Base-by-base conservation (phyloP, 1,140 invertebrate genomes). In the Leucophenga varia region DNA sequence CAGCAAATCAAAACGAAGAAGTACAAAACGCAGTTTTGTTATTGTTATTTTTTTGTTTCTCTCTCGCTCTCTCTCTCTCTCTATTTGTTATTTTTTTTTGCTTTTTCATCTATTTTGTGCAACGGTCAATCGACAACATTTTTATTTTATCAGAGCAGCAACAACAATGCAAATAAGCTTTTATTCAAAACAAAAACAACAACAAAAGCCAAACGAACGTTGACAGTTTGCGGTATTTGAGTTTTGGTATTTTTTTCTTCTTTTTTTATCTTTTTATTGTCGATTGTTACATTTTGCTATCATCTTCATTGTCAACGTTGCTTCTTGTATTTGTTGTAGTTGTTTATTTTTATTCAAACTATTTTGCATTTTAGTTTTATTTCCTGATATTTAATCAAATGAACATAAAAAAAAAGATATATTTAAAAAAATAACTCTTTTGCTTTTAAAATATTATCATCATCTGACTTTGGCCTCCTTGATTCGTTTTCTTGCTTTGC, bases 331-430 rank as follows among this genome's bases (percentile, higher is more conserved):
- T n/a, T 19, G 12, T 19, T 37, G 9, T 18, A 7, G 9, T 12
- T 5, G 9, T 57, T 57, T 45, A n/a, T n/a, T n/a, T n/a, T n/a
- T n/a, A n/a, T n/a, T n/a, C n/a, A n/a, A n/a, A n/a, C n/a, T 67
- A 54, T 37, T 67, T 67, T 47, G 63, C 63, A 67, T 67, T 67
- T 67, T 67, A n/a, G n/a, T n/a, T n/a, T 46, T 67, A 68, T 67
- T 67, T 67, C 63, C 63, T 67, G 63, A 59, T 67, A 38, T 59
- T 63, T 56, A 65, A 64, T 65, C 61, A 65, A 52, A n/a, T n/a
- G n/a, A n/a, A n/a, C n/a, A n/a, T n/a, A n/a, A n/a, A n/a, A n/a
- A n/a, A n/a, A n/a, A n/a, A n/a, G n/a, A n/a, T n/a, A n/a, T n/a
- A n/a, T n/a, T n/a, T n/a, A n/a, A n/a, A n/a, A n/a, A n/a, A n/a